Evolutionary conservation across 2,113 vertebrate genomes (phyloP).

Genomic region (Chaetops frenatus): DNA sequence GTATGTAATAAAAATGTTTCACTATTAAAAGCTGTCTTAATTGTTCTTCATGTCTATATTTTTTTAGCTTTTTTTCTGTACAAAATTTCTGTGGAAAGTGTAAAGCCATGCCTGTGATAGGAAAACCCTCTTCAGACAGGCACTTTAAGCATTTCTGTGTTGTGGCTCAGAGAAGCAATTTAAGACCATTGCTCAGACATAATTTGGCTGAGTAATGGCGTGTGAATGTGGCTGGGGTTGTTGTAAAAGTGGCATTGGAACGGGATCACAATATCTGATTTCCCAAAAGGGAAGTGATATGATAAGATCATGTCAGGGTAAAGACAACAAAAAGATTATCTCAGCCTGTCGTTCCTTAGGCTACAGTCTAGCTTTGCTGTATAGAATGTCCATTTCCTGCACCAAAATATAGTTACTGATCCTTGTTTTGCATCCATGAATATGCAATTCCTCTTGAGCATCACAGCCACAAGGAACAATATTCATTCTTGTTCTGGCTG

Average conservation of each 20-base stretch:
- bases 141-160: background rate
- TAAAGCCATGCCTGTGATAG: background rate
- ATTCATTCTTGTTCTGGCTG: background rate
- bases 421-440: background rate
- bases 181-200: background rate
- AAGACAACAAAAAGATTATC: background rate
- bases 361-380: background rate
- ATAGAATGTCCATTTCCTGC: background rate
- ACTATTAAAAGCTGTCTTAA: background rate
- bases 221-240: background rate
- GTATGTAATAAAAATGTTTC: background rate
- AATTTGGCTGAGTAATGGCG: background rate
- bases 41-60: background rate
- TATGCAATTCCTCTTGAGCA: background rate
- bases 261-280: background rate
- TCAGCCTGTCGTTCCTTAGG: background rate
- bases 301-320: background rate
- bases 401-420: background rate
- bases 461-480: background rate
- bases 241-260: background rate
- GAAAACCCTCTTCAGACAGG: background rate
- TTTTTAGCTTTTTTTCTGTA: background rate
- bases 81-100: background rate
- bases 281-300: background rate
- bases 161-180: background rate